phyloP scores from a whole-genome alignment of 2,113 vertebrate species.

The Talpa occidentalis region DNA sequence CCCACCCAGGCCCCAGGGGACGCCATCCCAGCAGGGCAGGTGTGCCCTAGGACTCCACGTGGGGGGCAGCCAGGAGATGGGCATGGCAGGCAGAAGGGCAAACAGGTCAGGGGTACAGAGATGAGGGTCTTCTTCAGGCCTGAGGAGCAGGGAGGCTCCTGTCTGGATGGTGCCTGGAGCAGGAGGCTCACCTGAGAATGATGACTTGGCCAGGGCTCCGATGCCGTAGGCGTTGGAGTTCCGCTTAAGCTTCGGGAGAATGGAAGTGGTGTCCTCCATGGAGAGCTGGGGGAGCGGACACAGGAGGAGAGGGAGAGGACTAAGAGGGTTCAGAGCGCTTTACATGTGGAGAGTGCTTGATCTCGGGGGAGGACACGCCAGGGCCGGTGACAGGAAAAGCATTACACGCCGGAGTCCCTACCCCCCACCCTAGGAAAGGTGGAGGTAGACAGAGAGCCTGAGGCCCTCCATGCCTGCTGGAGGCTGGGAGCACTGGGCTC shows the following conservation, averaged over 20 bases:
- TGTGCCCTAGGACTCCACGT: too few species aligned
- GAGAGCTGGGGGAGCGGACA: slow-evolving; percentile 92
- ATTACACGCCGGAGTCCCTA: not conserved
- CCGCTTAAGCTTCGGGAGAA: slow-evolving; percentile 97
- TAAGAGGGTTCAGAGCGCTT: not conserved
- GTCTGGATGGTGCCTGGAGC: not conserved
- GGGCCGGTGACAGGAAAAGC: slow-evolving; percentile 39
- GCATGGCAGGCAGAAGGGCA: not conserved
- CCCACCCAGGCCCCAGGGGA: not conserved
- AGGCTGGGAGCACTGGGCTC: not conserved
- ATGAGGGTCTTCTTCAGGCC: not conserved
- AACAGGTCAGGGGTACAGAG: not conserved
- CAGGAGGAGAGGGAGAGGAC: slow-evolving; percentile 55
- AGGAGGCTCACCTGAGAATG: slow-evolving; percentile 95
- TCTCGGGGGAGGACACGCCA: not conserved
- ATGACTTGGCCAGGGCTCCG: slow-evolving; percentile 99
- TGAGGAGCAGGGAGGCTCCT: not conserved
- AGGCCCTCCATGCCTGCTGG: not conserved
- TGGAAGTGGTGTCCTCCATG: slow-evolving; percentile 99
- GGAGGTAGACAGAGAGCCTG: not conserved
- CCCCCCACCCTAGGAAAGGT: not conserved
- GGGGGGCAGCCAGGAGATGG: not conserved
- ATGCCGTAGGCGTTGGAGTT: slow-evolving; percentile 98
- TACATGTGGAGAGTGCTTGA: not conserved
- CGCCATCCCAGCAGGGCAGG: too few species aligned